Percentiles rank a stretch among this genome's conserved stretches.
Conservation (phyloP, 1,140 invertebrate genomes). For the Dreissena polymorpha region DNA sequence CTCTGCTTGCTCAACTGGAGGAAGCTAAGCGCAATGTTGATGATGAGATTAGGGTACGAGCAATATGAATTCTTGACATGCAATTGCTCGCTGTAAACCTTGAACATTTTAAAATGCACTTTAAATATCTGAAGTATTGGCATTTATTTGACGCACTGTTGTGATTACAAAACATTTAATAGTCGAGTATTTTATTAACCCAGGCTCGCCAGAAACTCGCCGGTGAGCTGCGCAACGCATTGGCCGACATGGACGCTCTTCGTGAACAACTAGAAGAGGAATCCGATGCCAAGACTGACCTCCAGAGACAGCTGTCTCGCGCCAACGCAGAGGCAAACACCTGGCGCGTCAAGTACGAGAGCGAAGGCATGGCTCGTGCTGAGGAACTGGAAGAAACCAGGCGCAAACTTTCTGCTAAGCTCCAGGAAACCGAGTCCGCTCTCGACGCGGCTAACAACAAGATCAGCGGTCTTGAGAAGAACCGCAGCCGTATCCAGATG, state of each 20-base stretch:
- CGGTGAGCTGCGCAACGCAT: constrained; percentile 87
- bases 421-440: constrained; percentile 96
- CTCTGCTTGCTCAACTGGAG: constrained; percentile 94
- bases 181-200: neutral
- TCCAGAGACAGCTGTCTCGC: constrained; percentile 97
- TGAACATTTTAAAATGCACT: neutral
- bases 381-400: constrained; percentile 99
- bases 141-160: constrained; percentile 2
- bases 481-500: constrained; percentile 95
- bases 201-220: constrained; percentile 70
- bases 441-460: constrained; percentile 97
- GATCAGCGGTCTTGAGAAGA: constrained; percentile 97
- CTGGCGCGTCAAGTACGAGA: constrained; percentile 98
- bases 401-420: constrained; percentile 95
- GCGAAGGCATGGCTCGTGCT: constrained; percentile 95
- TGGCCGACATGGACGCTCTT: constrained; percentile 98
- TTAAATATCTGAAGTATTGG: neutral
- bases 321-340: constrained; percentile 94
- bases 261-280: constrained; percentile 97
- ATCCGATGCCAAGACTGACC: constrained; percentile 84
- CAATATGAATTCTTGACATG: neutral
- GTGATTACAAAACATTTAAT: neutral
- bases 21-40: constrained; percentile 98
- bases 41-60: constrained; percentile 89
- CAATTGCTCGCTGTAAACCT: neutral